Evolutionary conservation across 2,888 invertebrate species (phyloP), one percentile per base, ranked within the genome.

Genomic region (Buathra laborator): DNA sequence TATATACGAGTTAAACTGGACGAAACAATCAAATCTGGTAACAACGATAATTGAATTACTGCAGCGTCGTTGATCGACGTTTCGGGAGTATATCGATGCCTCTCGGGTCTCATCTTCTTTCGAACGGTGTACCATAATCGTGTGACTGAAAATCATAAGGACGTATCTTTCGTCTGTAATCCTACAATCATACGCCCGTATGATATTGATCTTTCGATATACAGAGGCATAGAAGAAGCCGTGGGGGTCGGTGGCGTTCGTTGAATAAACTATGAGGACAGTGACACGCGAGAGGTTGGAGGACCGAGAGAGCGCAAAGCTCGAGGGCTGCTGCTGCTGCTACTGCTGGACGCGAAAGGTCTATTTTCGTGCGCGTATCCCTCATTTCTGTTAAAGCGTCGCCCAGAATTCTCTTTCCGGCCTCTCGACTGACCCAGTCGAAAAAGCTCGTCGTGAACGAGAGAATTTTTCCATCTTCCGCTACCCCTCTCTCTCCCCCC

Each of bases 221-320:
- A 59, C 29, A 80, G 83, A 62, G 72, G 87, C 77, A 86, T 24
- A 85, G 87, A 87, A 83, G 62, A 74, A 62, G 46, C 62, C 46
- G 10, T 62, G 62, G 51, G 12, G 77, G 84, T 83, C 81, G 87
- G 82, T 82, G 86, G 86, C 78, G 86, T 78, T 78, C 87, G 88
- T 89, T 90, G 90, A 90, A 90, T 90, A 90, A 90, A 89, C 89
- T 87, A 90, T 86, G 87, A 90, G 88, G 87, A 86, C 89, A 89
- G 85, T 90, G 89, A 90, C 89, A 90, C 82, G 70, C 70, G 62
- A 79, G 81, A 71, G 76, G 81, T 83, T 71, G 72, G 67, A 85
- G 78, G 86, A 86, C 86, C 85, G 86, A 83, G 81, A 85, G 81
- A 74, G 80, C 59, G 81, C 81, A 81, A 74, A 74, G 74, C 74